Percentiles rank a stretch among this genome's conserved stretches.
These are phyloP conservation scores for Oryzias celebensis DNA, from an alignment of 2,113 vertebrate species.

Conservation along the genomic window DNA sequence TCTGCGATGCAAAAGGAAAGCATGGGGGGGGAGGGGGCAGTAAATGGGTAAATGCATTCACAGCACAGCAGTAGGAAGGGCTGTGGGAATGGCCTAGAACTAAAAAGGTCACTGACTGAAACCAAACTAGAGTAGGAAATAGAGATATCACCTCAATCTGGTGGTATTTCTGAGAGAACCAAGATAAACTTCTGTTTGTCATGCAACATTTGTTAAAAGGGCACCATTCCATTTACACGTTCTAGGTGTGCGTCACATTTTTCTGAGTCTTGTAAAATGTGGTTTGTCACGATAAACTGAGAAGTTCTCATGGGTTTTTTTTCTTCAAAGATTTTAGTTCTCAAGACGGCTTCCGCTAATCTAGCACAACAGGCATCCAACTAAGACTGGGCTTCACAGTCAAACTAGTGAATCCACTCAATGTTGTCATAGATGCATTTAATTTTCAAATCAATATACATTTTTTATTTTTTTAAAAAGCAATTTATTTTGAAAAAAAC, in stretches of 20 bases:
- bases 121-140: neutral
- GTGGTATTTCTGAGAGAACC: neutral
- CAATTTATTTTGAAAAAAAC: no score
- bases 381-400: no score
- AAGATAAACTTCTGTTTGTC: neutral
- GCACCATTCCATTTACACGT: neutral
- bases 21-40: neutral
- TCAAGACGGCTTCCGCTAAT: no score
- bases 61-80: no score
- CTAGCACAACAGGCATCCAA: no score
- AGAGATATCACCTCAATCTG: neutral
- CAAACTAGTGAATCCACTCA: no score
- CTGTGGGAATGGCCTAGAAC: neutral
- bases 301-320: no score
- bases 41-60: neutral
- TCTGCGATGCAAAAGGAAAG: neutral
- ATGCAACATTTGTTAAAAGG: neutral
- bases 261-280: neutral
- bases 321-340: no score
- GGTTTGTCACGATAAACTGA: neutral
- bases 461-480: no score
- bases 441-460: no score
- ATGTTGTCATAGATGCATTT: no score
- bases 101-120: slow-evolving; percentile 11
- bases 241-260: neutral